phyloP scores from a whole-genome alignment of 1,140 invertebrate species.

The Papilio polyxenes region DNA sequence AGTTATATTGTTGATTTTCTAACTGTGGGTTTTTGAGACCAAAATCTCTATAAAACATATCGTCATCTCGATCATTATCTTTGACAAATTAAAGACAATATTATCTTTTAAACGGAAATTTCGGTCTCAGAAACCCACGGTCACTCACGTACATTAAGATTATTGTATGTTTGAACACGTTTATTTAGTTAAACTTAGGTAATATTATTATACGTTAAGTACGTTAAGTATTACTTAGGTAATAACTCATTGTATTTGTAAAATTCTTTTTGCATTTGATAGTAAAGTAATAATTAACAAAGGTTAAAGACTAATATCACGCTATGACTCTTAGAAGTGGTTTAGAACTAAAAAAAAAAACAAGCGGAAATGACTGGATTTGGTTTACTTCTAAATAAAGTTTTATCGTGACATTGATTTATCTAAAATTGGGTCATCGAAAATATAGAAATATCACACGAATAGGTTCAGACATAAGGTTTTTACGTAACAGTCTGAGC shows the following conservation, averaged over 20 bases:
- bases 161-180: too few relatives aligned
- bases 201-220: too few relatives aligned
- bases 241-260: neutral
- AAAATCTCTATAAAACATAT: too few relatives aligned
- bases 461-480: neutral
- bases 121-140: too few relatives aligned
- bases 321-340: neutral
- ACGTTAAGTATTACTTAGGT: too few relatives aligned
- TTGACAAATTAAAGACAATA: too few relatives aligned
- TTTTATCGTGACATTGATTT: neutral
- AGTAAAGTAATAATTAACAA: neutral
- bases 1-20: too few relatives aligned
- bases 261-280: neutral
- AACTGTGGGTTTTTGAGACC: too few relatives aligned
- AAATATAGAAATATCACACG: neutral
- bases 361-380: neutral
- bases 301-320: neutral
- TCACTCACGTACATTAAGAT: too few relatives aligned
- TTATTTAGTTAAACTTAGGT: too few relatives aligned
- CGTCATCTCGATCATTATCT: too few relatives aligned
- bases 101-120: too few relatives aligned
- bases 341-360: neutral
- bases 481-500: constrained; percentile 1
- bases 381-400: neutral
- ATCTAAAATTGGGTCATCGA: constrained; percentile 8